Base-by-base conservation (phyloP, 2,888 invertebrate genomes). In the Allophyes oxyacanthae region DNA sequence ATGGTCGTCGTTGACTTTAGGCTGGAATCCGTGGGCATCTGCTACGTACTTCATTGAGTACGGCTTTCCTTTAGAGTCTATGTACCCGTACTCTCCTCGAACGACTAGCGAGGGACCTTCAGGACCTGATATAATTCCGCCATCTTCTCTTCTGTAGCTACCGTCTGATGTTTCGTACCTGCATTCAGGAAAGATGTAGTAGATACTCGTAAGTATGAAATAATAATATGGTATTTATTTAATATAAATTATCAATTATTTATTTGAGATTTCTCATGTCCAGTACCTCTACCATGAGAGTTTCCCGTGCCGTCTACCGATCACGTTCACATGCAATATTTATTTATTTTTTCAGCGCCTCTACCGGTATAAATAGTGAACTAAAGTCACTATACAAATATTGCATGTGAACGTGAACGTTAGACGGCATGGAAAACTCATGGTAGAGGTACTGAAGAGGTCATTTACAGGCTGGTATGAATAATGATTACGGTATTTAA, bases 1-100 rank as follows among this genome's bases (percentile, higher is more conserved):
- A 25, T 84, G 79, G n/a, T 85, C 82, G 10, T 84, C 70, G 5
- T 78, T 72, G 3, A 77, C 50, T 33, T 79, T 78, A 1, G 89
- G 88, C 53, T 84, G 89, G 56, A 82, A 94, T 1, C 96, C 96
- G 60, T 95, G 95, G 53, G 94, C 93, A 67, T 96, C 96, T 6
- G 96, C 96, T 0, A 95, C 86, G 75, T 96, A 96, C 42, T 78
- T 83, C 25, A 95, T 81, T 0, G 77, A 71, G 61, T 87, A 83
- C 0, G 70, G 72, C 1, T 75, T 75, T 2, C 95, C 95, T 56
- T 89, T 87, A 1, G 94, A 88, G 32, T 94, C 95, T 57, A 92
- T 84, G 76, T 95, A 95, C 0, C 94, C 94, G 64, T 94, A 95
- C 65, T 94, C 94, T 0, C 94, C 94, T 37, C 89, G 81, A 0